phyloP scores from a whole-genome alignment of 2,888 invertebrate genomes.

The Scaptomyza parva region DNA sequence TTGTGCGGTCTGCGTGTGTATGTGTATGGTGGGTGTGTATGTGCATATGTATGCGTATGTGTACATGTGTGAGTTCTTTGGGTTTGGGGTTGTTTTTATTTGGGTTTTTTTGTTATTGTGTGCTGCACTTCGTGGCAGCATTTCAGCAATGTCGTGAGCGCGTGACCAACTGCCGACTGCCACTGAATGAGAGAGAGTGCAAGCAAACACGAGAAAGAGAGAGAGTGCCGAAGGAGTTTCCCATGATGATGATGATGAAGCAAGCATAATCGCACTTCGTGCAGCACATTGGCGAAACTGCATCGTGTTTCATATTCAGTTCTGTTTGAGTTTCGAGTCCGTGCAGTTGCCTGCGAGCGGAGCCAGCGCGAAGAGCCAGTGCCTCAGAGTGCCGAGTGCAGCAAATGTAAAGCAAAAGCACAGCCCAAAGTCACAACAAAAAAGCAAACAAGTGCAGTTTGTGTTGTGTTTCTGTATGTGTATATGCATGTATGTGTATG shows the following conservation, averaged over 20 bases:
- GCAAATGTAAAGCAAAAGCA: conserved; percentile 30
- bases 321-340: conserved; percentile 80
- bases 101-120: conserved; percentile 28
- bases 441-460: conserved; percentile 62
- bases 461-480: conserved; percentile 17
- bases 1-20: background rate
- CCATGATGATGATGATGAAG: conserved; percentile 52
- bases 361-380: conserved; percentile 32
- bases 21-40: background rate
- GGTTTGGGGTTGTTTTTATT: conserved; percentile 44
- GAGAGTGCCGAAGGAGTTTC: conserved; percentile 66
- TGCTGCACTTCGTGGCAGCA: conserved; percentile 55
- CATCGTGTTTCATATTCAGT: conserved; percentile 67
- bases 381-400: conserved; percentile 50
- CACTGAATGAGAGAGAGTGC: conserved; percentile 16
- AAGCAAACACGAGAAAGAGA: conserved; percentile 17
- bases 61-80: background rate
- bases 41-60: background rate
- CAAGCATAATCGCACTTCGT: conserved; percentile 70
- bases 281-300: conserved; percentile 55
- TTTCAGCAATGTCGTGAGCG: conserved; percentile 52
- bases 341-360: conserved; percentile 70
- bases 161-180: conserved; percentile 60
- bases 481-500: background rate
- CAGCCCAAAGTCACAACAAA: conserved; percentile 13